phyloP scores from a whole-genome alignment of 2,113 vertebrate species.

The Caranx ignobilis region DNA sequence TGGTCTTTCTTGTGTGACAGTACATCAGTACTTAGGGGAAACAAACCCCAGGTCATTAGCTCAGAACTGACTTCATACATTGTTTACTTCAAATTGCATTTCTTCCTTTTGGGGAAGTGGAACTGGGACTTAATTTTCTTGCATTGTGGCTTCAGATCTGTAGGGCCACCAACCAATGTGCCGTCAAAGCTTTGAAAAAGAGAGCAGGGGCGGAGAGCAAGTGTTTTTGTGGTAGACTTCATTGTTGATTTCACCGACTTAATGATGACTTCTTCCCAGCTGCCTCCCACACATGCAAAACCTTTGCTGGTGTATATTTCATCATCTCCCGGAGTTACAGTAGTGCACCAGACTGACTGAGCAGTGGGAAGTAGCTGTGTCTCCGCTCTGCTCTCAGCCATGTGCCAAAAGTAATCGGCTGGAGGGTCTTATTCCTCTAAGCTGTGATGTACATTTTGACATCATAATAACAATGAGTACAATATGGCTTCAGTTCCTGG shows the following conservation, averaged over 20 bases:
- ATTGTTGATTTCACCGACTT: constrained; percentile 69
- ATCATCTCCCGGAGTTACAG: constrained; percentile 52
- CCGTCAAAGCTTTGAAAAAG: constrained; percentile 43
- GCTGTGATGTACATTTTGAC: constrained; percentile 45
- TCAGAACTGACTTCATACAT: constrained; percentile 8
- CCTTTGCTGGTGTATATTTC: constrained; percentile 53
- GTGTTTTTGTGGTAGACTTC: constrained; percentile 50
- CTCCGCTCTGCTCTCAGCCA: constrained; percentile 35
- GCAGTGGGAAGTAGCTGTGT: constrained; percentile 15
- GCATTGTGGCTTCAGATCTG: constrained; percentile 27
- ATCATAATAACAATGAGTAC: constrained; percentile 20
- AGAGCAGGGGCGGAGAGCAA: constrained; percentile 30
- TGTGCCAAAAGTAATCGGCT: constrained; percentile 23
- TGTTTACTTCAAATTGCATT: constrained; percentile 43
- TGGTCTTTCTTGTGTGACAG: not conserved
- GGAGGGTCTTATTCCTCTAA: constrained; percentile 14
- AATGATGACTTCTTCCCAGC: constrained; percentile 71
- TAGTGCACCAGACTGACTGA: constrained; percentile 45
- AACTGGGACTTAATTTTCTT: constrained; percentile 10
- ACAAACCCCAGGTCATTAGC: constrained; percentile 14
- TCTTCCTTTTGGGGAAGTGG: not conserved
- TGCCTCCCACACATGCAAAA: constrained; percentile 58
- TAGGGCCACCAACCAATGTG: constrained; percentile 12
- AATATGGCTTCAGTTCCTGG: constrained; percentile 13
- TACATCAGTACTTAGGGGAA: not conserved